phyloP scores from a whole-genome alignment of 2,888 invertebrate species.

The Antitype chi region DNA sequence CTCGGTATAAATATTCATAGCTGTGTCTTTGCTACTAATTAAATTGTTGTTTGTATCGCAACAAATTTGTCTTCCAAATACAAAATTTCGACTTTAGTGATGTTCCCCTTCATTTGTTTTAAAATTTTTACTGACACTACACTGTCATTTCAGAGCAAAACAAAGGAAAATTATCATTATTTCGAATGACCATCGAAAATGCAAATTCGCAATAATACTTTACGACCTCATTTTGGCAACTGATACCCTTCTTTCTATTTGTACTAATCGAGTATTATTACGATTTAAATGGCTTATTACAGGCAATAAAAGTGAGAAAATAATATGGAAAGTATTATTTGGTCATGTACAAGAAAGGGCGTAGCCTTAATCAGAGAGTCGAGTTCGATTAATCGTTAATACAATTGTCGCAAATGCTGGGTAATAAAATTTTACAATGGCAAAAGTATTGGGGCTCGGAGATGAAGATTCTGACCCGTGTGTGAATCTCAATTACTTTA shows the following conservation, averaged over 20 bases:
- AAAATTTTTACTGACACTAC: not conserved
- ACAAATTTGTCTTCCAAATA: conserved; percentile 21
- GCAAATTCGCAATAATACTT: conserved; percentile 36
- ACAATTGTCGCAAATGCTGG: conserved; percentile 82
- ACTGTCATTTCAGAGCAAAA: conserved; percentile 16
- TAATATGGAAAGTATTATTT: conserved; percentile 70
- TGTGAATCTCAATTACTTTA: conserved; percentile 53
- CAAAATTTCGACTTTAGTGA: not conserved
- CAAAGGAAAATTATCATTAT: conserved; percentile 38
- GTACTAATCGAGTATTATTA: conserved; percentile 59
- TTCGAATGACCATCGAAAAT: conserved; percentile 34
- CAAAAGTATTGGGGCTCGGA: conserved; percentile 53
- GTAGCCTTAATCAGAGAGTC: conserved; percentile 72
- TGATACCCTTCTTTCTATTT: conserved; percentile 52
- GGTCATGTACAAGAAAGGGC: conserved; percentile 71
- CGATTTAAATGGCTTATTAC: conserved; percentile 74
- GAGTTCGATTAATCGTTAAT: conserved; percentile 73
- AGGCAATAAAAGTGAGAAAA: conserved; percentile 75
- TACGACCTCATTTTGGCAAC: conserved; percentile 42
- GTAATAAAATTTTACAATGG: conserved; percentile 86
- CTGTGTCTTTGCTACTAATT: conserved; percentile 47
- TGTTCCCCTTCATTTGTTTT: not conserved
- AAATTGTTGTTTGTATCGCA: conserved; percentile 37
- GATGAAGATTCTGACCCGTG: conserved; percentile 18
- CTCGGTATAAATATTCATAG: conserved; percentile 63